A percentile compares a stretch with the other conserved stretches of the same genome.
phyloP scores from a whole-genome alignment of 2,888 invertebrate species.

The Nemoura dubitans region DNA sequence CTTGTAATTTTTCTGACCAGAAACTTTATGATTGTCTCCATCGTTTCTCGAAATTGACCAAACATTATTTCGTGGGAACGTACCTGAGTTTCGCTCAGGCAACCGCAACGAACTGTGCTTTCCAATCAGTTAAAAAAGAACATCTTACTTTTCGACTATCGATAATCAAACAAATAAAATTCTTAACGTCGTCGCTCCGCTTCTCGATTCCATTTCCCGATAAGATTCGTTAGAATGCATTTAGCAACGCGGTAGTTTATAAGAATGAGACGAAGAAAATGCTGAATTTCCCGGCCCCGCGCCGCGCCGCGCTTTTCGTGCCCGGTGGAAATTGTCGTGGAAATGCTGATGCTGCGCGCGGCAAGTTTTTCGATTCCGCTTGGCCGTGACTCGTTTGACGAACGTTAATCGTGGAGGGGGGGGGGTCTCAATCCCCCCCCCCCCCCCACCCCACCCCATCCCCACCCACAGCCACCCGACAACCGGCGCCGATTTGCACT shows the following conservation, averaged over 20 bases:
- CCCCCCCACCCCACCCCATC: background rate
- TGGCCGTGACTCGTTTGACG: background rate
- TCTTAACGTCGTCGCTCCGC: no score
- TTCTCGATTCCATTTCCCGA: background rate
- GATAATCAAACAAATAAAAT: no score
- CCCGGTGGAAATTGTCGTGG: background rate
- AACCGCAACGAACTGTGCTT: no score
- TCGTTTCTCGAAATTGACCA: no score
- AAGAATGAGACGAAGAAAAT: background rate
- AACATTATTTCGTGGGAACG: no score
- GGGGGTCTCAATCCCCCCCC: background rate
- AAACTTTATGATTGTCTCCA: no score
- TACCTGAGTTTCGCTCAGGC: no score
- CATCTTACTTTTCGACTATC: no score
- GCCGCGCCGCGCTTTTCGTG: no score
- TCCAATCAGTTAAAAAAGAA: no score
- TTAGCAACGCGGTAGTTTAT: background rate
- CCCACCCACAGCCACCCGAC: background rate
- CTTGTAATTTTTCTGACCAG: no score
- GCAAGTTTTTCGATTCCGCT: no score
- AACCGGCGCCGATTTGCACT: background rate
- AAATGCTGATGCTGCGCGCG: background rate
- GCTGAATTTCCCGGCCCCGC: background rate
- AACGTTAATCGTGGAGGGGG: conserved; percentile 7
- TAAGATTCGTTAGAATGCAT: background rate